phyloP scores from a whole-genome alignment of 2,797 vertebrate genomes.

The Arnoldichthys spilopterus region DNA sequence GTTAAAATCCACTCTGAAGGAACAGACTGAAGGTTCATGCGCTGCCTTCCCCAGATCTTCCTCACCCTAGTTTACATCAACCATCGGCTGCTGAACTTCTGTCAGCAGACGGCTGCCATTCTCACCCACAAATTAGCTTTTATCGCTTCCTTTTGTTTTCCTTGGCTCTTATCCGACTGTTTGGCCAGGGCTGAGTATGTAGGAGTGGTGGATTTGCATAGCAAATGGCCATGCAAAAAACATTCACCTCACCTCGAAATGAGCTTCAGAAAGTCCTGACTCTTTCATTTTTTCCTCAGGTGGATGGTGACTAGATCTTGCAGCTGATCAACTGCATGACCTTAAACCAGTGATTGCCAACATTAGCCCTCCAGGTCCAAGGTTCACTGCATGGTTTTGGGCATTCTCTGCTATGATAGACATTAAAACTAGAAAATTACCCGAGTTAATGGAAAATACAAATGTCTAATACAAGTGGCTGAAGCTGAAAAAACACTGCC shows the following conservation, averaged over 20 bases:
- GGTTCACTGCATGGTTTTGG: not conserved
- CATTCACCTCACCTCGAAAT: constrained; percentile 41
- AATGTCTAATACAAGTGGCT: not conserved
- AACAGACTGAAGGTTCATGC: not conserved
- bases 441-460: not conserved
- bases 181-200: constrained; percentile 24
- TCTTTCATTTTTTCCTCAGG: not conserved
- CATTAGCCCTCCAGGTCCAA: not conserved
- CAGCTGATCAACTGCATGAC: not conserved
- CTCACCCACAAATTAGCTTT: constrained; percentile 48
- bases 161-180: constrained; percentile 44
- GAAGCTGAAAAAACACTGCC: not conserved
- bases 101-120: constrained; percentile 30
- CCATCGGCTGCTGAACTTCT: constrained; percentile 25
- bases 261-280: constrained; percentile 17
- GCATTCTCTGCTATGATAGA: not conserved
- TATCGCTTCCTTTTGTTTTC: constrained; percentile 48
- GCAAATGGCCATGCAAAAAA: constrained; percentile 58
- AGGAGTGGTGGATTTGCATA: constrained; percentile 51
- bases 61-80: constrained; percentile 14
- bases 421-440: too few relatives aligned
- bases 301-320: not conserved
- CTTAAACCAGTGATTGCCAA: not conserved
- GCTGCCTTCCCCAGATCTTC: not conserved
- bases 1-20: not conserved